Base-by-base conservation (phyloP, 2,888 invertebrate genomes). In the Ceraclea dissimilis region DNA sequence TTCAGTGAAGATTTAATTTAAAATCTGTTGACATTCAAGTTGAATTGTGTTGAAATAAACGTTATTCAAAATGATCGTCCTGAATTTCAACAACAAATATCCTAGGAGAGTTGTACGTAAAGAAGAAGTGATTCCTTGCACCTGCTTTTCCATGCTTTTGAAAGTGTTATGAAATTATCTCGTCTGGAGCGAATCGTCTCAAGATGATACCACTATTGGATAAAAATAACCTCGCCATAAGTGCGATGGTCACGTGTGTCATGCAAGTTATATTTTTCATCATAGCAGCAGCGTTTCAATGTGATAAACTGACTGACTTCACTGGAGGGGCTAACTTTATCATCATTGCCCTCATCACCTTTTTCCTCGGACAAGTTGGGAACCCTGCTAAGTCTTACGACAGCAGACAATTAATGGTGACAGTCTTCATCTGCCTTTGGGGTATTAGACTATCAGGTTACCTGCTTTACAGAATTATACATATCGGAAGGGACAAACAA, bases 301-400 rank as follows among this genome's bases (percentile, higher is more conserved):
- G 89, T 75, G 93, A 94, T 70, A 93, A 93, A 75, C 79, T 94
- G 56, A 91, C 93, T 1, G 94, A 95, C 72, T 92, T 94, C 74
- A 93, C 93, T 59, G 93, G 94, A 8, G 94, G 94, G 56, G 88
- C 90, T 55, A 94, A 94, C 74, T 95, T 95, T 71, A 90, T 93
- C 63, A 88, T 93, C 54, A 80, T 94, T 63, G 92, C 93, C 8
- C 71, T 94, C 60, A 75, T 93, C 47, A 93, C 93, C 22, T 92
- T 94, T 74, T 86, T 89, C 67, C 77, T 93, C 44, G 90, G 91
- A 13, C 89, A 90, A 79, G 84, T 84, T 63, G 85, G 85, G 65
- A 86, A 78, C 43, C 76, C 78, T 11, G 70, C 78, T 33, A 82
- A 86, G 83, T 86, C 84, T 53, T 93, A 91, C 67, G 90, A 91